phyloP scores from a whole-genome alignment of 2,113 vertebrate species.

The Aegithalos caudatus region DNA sequence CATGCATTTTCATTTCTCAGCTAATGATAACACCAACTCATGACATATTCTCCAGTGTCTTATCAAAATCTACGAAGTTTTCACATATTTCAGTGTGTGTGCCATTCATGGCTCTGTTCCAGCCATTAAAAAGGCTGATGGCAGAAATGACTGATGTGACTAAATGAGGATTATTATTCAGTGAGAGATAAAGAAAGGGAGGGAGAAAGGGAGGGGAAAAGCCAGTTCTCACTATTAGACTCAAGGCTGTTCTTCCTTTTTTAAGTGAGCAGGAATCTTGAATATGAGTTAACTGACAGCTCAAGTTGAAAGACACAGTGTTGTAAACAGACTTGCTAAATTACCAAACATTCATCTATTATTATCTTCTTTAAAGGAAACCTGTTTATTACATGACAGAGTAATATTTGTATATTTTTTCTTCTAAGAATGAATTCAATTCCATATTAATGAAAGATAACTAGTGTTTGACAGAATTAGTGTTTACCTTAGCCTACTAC shows the following conservation, averaged over 20 bases:
- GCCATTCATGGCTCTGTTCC: background rate
- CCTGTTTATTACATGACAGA: background rate
- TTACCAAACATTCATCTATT: background rate
- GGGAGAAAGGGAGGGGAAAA: background rate
- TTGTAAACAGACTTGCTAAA: background rate
- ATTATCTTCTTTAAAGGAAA: background rate
- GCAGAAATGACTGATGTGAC: background rate
- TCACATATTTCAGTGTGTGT: background rate
- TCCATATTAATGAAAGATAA: background rate
- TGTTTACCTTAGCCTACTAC: background rate
- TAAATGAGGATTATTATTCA: background rate
- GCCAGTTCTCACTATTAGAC: background rate
- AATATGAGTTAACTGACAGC: background rate
- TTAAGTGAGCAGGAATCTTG: background rate
- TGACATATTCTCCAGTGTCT: background rate
- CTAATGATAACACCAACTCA: background rate
- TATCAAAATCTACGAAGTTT: background rate
- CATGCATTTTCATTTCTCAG: background rate
- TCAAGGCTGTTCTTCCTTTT: background rate
- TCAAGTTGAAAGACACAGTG: background rate
- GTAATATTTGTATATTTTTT: background rate
- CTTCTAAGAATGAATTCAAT: background rate
- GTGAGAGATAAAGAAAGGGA: background rate
- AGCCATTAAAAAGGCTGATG: background rate
- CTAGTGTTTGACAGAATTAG: background rate